Base-by-base conservation (phyloP, 1,140 invertebrate genomes). In the Phymastichus coffea region DNA sequence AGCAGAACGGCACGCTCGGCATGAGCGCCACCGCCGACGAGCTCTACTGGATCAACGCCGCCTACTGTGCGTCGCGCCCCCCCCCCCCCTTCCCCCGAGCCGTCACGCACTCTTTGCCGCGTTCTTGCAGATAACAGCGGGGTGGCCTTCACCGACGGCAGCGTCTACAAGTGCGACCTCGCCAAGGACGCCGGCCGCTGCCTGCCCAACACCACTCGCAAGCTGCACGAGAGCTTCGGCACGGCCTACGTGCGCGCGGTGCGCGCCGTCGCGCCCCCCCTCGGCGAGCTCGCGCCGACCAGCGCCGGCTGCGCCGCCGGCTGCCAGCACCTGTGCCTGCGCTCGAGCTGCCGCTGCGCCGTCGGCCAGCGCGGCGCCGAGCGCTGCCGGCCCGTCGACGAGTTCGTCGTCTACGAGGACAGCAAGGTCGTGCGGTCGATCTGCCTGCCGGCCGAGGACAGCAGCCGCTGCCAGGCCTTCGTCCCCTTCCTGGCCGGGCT, bases 1-100 rank as follows among this genome's bases (percentile, higher is more conserved):
- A 89, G 59, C 90, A 92, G 1, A 86, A 78, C 4, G 87, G 85
- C 37, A 90, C 71, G 1, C 89, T 90, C 3, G 91, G 63, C 0
- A 88, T 74, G 0, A 92, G 62, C 72, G 87, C 86, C 0, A 81
- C 70, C 9, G 64, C 53, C 9, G 80, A 77, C n/a, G 79, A 62
- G 77, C 76, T 70, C 68, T 75, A 54, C 72, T 56, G 73, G 67
- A 38, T 84, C 82, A 85, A 62, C 84, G 86, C 2, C 82, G 68
- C 2, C 86, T 51, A 44, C 47, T 52, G 57, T 58, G 19, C 51
- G 57, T 51, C n/a, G n/a, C n/a, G n/a, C n/a, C n/a, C n/a, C n/a
- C n/a, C n/a, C n/a, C n/a, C n/a, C n/a, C n/a, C n/a, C n/a, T n/a
- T n/a, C n/a, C n/a, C n/a, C n/a, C n/a, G n/a, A n/a, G n/a, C n/a